Base-by-base conservation (phyloP, 2,888 invertebrate genomes). In the Norana najaformis region DNA sequence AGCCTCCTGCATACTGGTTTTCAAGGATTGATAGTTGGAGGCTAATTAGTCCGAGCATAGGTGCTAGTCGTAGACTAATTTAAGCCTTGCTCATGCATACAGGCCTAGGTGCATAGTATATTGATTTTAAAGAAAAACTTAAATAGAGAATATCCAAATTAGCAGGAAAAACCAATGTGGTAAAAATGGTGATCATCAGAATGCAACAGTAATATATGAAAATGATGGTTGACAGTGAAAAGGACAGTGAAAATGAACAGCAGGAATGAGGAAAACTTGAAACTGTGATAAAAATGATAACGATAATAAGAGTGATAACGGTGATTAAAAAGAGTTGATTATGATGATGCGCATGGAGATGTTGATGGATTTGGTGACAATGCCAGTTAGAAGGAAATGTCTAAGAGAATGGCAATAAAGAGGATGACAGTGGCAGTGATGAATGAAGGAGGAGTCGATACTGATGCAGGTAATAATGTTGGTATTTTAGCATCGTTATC, bases 401-500 rank as follows among this genome's bases (percentile, higher is more conserved):
- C n/a, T 23, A 16, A n/a, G n/a, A 69, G 69, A 69, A 69, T 69
- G 69, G 69, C n/a, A n/a, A 8, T 69, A 69, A 69, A 69, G 8
- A 47, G 30, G 69, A 69, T n/a, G 30, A n/a, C 3, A 69, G 0
- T 53, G n/a, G n/a, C 69, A 69, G 69, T 8, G n/a, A n/a, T n/a
- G 8, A n/a, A 69, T n/a, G 69, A n/a, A n/a, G 30, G 69, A 8
- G n/a, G 4, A 69, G 30, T 69, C 0, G 30, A 69, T 69, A 69
- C 13, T n/a, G 30, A 69, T 69, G n/a, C 69, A 8, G 30, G 30
- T 69, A n/a, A 5, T 69, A 11, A 69, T 69, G 8, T 11, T 69
- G 69, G 14, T n/a, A 47, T 89, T 53, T n/a, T 92, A 94, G 98
- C 98, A 99, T 96, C 98, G 98, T 95, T 99, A 98, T 95, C 99